Evolutionary conservation across 2,113 vertebrate species (phyloP).

Genomic region (Hippocampus mohnikei): DNA sequence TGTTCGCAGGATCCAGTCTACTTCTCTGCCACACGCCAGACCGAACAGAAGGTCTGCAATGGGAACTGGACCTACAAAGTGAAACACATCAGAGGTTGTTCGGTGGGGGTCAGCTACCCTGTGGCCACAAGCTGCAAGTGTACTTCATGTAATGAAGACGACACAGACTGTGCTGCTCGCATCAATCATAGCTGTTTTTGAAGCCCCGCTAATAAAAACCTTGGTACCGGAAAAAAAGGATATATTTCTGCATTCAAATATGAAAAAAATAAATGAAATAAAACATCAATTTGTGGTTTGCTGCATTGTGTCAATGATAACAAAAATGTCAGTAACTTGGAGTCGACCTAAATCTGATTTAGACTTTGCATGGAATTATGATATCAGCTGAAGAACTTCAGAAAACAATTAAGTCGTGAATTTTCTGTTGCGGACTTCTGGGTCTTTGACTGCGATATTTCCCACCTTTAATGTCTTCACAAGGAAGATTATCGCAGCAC

Average conservation of each 20-base stretch:
- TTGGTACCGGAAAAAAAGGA: background rate
- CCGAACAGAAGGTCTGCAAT: conserved; percentile 75
- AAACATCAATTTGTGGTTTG: background rate
- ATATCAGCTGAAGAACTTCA: no score
- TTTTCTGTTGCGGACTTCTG: no score
- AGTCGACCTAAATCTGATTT: background rate
- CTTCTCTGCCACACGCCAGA: conserved; percentile 37
- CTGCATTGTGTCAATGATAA: background rate
- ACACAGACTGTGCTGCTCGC: conserved; percentile 76
- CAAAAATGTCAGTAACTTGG: background rate
- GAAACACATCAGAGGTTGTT: conserved; percentile 78
- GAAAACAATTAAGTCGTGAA: no score
- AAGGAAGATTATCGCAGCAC: no score
- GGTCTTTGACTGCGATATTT: no score
- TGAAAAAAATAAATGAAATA: background rate
- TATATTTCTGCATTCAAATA: background rate
- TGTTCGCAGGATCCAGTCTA: conserved; percentile 76
- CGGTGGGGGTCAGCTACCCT: conserved; percentile 73
- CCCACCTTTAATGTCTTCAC: no score
- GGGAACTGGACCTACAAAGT: conserved; percentile 81
- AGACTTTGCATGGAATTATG: background rate
- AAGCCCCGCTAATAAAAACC: background rate
- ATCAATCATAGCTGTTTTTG: conserved; percentile 69
- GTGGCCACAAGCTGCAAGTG: conserved; percentile 84
- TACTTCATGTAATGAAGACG: conserved; percentile 68